A percentile compares a stretch with the other conserved stretches of the same genome.
Evolutionary conservation across 2,113 vertebrate genomes (phyloP).

Genomic region (Heterocephalus glaber): DNA sequence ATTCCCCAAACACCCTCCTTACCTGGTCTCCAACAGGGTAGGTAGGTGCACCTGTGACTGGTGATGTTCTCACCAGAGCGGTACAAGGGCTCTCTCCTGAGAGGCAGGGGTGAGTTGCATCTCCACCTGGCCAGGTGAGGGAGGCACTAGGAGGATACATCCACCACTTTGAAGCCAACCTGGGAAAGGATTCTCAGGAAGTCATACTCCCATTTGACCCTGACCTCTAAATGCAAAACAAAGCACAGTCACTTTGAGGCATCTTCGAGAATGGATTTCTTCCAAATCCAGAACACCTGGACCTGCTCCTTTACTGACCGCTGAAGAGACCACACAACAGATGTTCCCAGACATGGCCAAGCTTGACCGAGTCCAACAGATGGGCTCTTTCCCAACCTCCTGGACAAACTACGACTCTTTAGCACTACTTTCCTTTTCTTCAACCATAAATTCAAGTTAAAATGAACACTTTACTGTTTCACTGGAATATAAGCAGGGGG

Average conservation of each 20-base stretch:
- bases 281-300: background rate
- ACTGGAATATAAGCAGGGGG: background rate
- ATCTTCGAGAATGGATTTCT: background rate
- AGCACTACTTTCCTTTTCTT: background rate
- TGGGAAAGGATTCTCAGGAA: background rate
- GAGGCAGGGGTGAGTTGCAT: rapidly evolving
- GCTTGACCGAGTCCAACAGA: background rate
- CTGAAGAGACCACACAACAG: background rate
- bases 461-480: background rate
- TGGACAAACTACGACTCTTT: background rate
- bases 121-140: background rate
- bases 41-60: background rate
- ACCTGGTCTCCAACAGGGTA: background rate
- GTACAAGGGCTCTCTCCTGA: background rate
- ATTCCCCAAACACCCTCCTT: rapidly evolving
- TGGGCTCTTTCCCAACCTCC: background rate
- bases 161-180: too few species aligned
- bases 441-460: background rate
- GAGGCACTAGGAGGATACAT: rapidly evolving
- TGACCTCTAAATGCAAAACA: background rate
- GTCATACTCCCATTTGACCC: background rate
- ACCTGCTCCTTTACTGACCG: background rate
- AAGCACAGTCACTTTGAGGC: rapidly evolving
- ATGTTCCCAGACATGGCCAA: background rate
- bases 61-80: rapidly evolving